A percentile compares a stretch with the other conserved stretches of the same genome.
These are phyloP conservation scores for Ctenicera cuprea DNA, from an alignment of 2,888 invertebrate genomes.

Conservation along the genomic window DNA sequence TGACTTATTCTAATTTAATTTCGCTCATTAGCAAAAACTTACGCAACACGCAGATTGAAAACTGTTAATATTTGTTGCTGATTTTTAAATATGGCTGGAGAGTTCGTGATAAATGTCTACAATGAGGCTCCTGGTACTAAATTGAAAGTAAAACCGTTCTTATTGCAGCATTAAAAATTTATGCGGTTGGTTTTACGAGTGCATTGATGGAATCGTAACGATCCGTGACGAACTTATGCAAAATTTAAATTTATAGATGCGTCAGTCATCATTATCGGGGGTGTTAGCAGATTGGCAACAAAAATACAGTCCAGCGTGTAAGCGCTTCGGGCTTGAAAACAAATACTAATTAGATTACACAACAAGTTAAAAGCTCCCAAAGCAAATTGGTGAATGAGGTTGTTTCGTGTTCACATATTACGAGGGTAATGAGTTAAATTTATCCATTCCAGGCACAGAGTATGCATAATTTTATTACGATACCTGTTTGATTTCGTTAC, in stretches of 20 bases:
- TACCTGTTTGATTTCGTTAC: slow-evolving; percentile 48
- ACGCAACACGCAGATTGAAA: no score
- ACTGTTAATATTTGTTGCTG: not conserved
- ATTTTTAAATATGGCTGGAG: not conserved
- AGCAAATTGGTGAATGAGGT: slow-evolving; percentile 53
- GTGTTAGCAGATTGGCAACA: slow-evolving; percentile 55
- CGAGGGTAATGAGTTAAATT: slow-evolving; percentile 51
- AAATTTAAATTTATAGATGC: slow-evolving; percentile 28
- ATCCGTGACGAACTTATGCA: slow-evolving; percentile 11
- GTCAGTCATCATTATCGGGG: slow-evolving; percentile 37
- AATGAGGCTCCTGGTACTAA: slow-evolving; percentile 11
- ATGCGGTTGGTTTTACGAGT: slow-evolving; percentile 18
- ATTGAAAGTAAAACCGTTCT: slow-evolving; percentile 33
- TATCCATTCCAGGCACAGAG: slow-evolving; percentile 47
- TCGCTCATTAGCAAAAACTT: no score
- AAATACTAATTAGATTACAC: slow-evolving; percentile 61
- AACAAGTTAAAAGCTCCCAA: slow-evolving; percentile 59
- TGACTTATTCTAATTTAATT: no score
- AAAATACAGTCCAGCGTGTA: slow-evolving; percentile 59
- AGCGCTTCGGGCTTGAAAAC: slow-evolving; percentile 59
- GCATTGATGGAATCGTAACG: slow-evolving; percentile 23
- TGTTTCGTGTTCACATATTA: slow-evolving; percentile 52
- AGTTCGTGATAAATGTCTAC: not conserved
- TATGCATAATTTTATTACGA: slow-evolving; percentile 47
- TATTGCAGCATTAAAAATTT: slow-evolving; percentile 24